A percentile compares a stretch with the other conserved stretches of the same genome.
phyloP scores from a whole-genome alignment of 2,888 invertebrate species.

The Eucera pruinosa region DNA sequence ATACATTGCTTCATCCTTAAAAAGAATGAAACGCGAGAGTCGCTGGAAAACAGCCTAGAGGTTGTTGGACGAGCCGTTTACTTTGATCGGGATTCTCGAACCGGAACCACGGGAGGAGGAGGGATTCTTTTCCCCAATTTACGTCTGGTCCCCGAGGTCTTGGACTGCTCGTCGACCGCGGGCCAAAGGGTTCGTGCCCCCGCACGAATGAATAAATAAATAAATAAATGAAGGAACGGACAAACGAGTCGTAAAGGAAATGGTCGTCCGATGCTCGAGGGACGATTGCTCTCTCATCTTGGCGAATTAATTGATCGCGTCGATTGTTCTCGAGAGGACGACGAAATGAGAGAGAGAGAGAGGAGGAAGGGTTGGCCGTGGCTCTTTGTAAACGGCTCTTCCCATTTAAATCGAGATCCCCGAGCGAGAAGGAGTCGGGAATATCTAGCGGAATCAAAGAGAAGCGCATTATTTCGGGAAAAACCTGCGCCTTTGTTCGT shows the following conservation, averaged over 20 bases:
- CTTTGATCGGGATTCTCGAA: background rate
- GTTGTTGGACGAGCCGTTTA: background rate
- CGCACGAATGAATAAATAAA: slow-evolving; percentile 38
- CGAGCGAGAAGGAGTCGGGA: background rate
- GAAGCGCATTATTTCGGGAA: slow-evolving; percentile 26
- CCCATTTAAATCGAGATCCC: slow-evolving; percentile 15
- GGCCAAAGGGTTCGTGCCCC: background rate
- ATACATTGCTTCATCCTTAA: too few species aligned
- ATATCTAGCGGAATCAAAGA: slow-evolving; percentile 16
- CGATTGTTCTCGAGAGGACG: slow-evolving; percentile 31
- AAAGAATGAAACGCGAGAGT: too few species aligned
- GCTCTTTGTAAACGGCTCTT: slow-evolving; percentile 17
- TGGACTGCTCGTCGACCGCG: too few species aligned
- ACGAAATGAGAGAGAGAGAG: too few species aligned
- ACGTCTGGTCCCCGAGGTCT: too few species aligned
- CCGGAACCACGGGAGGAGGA: too few species aligned
- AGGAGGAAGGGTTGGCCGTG: slow-evolving; percentile 2
- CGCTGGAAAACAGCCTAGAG: background rate
- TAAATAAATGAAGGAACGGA: slow-evolving; percentile 21
- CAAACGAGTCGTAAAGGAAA: slow-evolving; percentile 7
- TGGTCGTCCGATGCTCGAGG: slow-evolving; percentile 24
- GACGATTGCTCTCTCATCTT: slow-evolving; percentile 48
- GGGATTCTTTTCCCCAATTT: background rate
- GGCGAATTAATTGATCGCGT: slow-evolving; percentile 45
- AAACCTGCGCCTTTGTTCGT: slow-evolving; percentile 16